Percentiles rank a stretch among this genome's conserved stretches.
Conservation (phyloP, 2,888 invertebrate species). For the Drosophila algonquin region DNA sequence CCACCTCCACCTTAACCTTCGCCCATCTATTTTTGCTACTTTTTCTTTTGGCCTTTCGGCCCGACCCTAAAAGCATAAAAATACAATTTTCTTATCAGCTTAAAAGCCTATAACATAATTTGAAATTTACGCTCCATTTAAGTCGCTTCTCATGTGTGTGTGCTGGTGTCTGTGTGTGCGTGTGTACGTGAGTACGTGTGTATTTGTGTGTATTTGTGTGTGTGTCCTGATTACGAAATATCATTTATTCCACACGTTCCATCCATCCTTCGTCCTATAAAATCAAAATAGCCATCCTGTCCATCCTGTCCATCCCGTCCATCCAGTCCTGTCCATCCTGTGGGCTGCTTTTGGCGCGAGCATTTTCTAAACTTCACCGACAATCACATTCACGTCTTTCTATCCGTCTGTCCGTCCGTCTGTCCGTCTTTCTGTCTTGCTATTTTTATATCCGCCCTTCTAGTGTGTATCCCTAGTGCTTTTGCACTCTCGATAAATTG, state of each 20-base stretch:
- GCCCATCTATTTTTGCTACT: not conserved
- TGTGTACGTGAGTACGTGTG: not conserved
- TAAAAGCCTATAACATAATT: conserved; percentile 69
- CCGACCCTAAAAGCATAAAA: conserved; percentile 39
- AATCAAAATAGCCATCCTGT: conserved; percentile 51
- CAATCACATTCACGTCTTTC: conserved; percentile 45
- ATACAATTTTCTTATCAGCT: conserved; percentile 64
- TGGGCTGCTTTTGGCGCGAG: conserved; percentile 11
- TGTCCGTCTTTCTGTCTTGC: not conserved
- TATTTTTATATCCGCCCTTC: conserved; percentile 15
- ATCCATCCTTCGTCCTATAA: conserved; percentile 4
- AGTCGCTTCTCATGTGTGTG: conserved; percentile 8
- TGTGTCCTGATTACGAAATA: conserved; percentile 54
- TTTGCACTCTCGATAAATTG: conserved; percentile 59
- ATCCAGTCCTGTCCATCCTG: conserved; percentile 50
- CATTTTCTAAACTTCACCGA: not conserved
- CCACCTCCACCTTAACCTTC: not conserved
- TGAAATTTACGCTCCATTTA: conserved; percentile 72
- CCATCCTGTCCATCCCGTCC: conserved; percentile 51
- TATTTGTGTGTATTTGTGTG: not conserved
- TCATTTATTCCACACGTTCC: conserved; percentile 66
- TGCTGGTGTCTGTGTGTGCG: not conserved
- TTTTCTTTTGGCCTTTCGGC: not conserved
- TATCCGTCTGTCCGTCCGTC: not conserved
- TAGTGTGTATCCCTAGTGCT: not conserved